A percentile compares a stretch with the other conserved stretches of the same genome.
Evolutionary conservation across 2,113 vertebrate species (phyloP).

Genomic region (Sprattus sprattus): DNA sequence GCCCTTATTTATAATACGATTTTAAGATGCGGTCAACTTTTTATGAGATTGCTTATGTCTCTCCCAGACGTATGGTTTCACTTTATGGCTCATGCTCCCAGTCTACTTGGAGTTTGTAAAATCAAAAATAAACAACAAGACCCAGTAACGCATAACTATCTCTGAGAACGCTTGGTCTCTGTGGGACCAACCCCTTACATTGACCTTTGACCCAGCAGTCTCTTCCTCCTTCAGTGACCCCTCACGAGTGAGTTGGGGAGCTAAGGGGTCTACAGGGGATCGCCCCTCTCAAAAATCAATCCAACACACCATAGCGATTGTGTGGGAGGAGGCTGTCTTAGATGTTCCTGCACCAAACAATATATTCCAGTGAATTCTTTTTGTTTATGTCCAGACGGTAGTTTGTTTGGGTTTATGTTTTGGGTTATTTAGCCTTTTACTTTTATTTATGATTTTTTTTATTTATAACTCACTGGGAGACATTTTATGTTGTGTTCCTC

Average conservation of each 20-base stretch:
- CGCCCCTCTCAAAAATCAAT: background rate
- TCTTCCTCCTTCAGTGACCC: no score
- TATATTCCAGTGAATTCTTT: background rate
- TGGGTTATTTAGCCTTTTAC: background rate
- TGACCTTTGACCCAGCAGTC: no score
- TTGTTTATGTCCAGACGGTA: background rate
- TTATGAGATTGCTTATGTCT: background rate
- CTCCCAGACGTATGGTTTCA: background rate
- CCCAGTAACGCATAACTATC: background rate
- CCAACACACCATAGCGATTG: background rate
- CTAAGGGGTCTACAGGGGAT: background rate
- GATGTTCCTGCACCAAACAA: background rate
- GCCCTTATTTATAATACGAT: no score
- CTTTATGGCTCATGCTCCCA: background rate
- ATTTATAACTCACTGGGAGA: constrained; percentile 34
- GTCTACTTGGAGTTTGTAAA: background rate
- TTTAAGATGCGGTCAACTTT: no score
- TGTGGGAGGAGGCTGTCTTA: background rate
- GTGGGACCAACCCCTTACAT: background rate
- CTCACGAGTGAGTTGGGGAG: no score
- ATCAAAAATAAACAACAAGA: background rate
- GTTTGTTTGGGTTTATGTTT: background rate
- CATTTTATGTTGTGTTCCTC: constrained; percentile 28
- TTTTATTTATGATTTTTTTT: constrained; percentile 45
- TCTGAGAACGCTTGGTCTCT: background rate